Base-by-base conservation (phyloP, 2,113 vertebrate species). In the Greenwoodochromis staneri region DNA sequence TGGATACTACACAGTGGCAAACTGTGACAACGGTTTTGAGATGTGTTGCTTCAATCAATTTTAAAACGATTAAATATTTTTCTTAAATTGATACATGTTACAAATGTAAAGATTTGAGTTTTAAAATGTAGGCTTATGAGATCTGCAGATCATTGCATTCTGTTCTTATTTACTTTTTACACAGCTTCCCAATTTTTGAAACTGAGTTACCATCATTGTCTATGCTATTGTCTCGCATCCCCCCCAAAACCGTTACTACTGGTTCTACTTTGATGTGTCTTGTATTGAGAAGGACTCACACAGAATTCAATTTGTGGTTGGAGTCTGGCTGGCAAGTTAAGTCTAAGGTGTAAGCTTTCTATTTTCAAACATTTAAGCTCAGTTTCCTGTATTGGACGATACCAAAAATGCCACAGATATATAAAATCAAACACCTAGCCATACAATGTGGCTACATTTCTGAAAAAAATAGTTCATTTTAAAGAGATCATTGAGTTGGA, bases 301-400 rank as follows among this genome's bases (percentile, higher is more conserved):
- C 38, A 45, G 66, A 71, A 24, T 71, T 71, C 13, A 27, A 42
- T 16, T 71, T 0, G 4, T 0, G 69, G 21, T 73, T 45, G 40
- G 61, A 73, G 69, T 45, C 69, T 17, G 38, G 21, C 69, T 45
- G 69, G 40, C 12, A 73, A 73, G 40, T 45, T 45, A 45, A 27
- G 21, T 29, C 40, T 29, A 29, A 76, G 4, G 14, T 47, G 69
- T 2, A 76, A 76, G 24, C 40, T 47, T 76, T 11, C 14, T 27
- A 42, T 47, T 47, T 76, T 76, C 9, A 47, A 76, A 47, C 14
- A 76, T 27, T 73, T 45, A 9, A 76, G 40, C 40, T 76, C 24
- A 47, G 9, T 29, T 76, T 47, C 21, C 14, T 76, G 9, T 27
- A 42, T 6, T 71, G 1, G 38, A 42, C 0, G 1, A 24, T 42